phyloP scores from a whole-genome alignment of 30 jellyfish, hydroid and myxozoan species.

The Pseudorhiza aurosa region DNA sequence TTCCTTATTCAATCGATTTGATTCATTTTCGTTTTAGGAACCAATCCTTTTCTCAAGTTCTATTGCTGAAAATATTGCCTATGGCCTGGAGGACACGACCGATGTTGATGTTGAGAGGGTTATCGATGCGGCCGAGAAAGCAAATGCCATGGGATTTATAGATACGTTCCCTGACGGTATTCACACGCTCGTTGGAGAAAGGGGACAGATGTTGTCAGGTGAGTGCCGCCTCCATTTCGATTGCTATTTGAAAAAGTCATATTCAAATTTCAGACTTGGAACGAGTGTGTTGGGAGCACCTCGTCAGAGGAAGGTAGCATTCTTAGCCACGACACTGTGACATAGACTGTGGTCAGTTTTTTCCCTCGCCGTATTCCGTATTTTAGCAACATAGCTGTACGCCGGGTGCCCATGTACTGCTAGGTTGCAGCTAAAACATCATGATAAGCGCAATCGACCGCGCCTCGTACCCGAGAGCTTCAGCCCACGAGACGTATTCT shows the following conservation, averaged over 20 bases:
- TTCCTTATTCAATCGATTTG: neutral
- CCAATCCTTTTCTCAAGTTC: constrained; percentile 91
- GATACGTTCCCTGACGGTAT: constrained; percentile 87
- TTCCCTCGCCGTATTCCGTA: neutral
- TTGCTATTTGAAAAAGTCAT: too few species aligned
- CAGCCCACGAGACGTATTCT: too few species aligned
- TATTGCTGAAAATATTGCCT: constrained; percentile 83
- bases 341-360: neutral
- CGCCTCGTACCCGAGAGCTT: too few species aligned
- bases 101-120: constrained; percentile 53
- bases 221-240: too few species aligned
- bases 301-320: neutral
- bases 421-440: too few species aligned
- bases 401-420: neutral
- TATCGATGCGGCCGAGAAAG: constrained; percentile 90
- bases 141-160: constrained; percentile 94
- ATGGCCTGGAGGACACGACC: constrained; percentile 69
- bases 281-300: too few species aligned
- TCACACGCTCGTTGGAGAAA: constrained; percentile 94
- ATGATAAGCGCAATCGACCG: too few species aligned
- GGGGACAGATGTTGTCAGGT: constrained; percentile 99
- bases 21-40: constrained; percentile 52
- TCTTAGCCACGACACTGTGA: neutral
- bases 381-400: neutral
- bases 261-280: too few species aligned